Conservation (phyloP, 2,888 invertebrate genomes). For the Peribatodes rhomboidaria region DNA sequence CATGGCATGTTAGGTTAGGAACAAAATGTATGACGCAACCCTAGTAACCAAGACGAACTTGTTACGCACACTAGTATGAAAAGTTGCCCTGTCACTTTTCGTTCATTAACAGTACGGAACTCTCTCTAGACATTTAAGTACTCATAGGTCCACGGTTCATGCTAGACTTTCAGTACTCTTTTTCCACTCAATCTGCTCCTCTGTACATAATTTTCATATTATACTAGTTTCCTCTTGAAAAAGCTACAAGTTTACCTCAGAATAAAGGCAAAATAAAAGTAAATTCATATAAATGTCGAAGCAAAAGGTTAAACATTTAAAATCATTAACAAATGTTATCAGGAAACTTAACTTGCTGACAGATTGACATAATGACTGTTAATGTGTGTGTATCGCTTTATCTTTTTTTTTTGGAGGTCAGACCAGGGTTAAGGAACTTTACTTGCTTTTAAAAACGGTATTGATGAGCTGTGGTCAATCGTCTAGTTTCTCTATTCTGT, state of each 20-base stretch:
- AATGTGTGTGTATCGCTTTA: constrained; percentile 28
- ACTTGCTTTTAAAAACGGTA: not conserved
- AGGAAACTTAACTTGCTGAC: constrained; percentile 28
- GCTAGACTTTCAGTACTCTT: too few species aligned
- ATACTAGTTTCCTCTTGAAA: not conserved
- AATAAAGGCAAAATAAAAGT: not conserved
- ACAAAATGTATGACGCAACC: too few species aligned
- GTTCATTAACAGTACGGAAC: too few species aligned
- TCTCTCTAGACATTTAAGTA: too few species aligned
- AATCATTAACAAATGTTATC: constrained; percentile 19
- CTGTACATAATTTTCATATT: too few species aligned
- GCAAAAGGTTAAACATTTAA: constrained; percentile 24
- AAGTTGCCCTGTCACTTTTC: too few species aligned
- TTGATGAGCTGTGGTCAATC: not conserved
- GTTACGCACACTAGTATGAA: too few species aligned
- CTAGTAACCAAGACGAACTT: too few species aligned
- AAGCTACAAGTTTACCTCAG: not conserved
- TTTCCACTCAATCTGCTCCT: too few species aligned
- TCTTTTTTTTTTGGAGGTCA: constrained; percentile 15
- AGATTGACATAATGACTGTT: constrained; percentile 31
- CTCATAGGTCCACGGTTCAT: too few species aligned
- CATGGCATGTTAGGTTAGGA: too few species aligned
- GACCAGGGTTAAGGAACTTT: not conserved
- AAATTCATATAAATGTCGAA: constrained; percentile 16
- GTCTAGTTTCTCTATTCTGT: too few species aligned